Conservation (phyloP, 2,113 vertebrate genomes). For the Anolis carolinensis region DNA sequence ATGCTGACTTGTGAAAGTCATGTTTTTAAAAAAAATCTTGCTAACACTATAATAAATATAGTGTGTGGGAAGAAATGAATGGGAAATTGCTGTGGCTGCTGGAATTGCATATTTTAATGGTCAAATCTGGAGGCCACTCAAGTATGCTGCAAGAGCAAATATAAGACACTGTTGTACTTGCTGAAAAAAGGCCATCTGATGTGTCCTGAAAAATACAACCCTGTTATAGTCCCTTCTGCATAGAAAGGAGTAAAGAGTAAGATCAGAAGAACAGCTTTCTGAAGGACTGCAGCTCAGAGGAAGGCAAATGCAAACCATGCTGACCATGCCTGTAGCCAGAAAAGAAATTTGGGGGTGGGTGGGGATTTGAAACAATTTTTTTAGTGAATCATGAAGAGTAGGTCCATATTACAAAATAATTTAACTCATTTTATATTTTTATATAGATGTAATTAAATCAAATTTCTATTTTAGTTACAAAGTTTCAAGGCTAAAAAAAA, state of each 20-base stretch:
- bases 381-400: no score
- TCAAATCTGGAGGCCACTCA: conserved; percentile 5
- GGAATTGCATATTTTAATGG: neutral
- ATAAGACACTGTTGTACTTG: neutral
- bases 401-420: no score
- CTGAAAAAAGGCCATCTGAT: neutral
- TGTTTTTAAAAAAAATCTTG: neutral
- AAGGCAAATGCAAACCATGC: neutral
- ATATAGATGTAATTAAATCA: no score
- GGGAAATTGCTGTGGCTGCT: neutral
- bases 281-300: neutral
- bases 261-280: neutral
- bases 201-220: neutral
- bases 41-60: neutral
- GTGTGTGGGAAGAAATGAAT: neutral
- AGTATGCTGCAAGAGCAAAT: neutral
- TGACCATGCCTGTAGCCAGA: neutral
- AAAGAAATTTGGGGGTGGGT: no score
- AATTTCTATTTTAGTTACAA: no score
- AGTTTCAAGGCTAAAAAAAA: no score
- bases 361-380: no score
- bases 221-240: neutral
- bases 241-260: neutral
- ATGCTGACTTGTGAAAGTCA: neutral
- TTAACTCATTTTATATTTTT: no score